Base-by-base conservation (phyloP, 2,113 vertebrate species). In the Tachysurus fulvidraco region DNA sequence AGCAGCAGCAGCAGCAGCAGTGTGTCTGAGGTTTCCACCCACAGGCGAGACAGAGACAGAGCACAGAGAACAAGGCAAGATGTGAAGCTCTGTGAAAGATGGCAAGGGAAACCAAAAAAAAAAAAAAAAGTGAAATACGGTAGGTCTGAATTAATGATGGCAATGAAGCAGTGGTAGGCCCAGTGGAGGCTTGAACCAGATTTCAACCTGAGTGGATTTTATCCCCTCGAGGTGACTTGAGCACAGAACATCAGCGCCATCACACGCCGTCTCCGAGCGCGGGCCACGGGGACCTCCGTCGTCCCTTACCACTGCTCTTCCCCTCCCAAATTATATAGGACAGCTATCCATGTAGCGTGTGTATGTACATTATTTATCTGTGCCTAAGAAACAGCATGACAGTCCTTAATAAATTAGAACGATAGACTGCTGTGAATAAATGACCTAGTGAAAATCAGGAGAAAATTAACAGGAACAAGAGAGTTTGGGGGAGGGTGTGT, bases 101-200 rank as follows among this genome's bases (percentile, higher is more conserved):
- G 76, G 64, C 21, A 60, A 79, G 74, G 55, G 76, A 50, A 88
- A 19, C 64, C 16, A 73, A 23, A 60, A 62, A 77, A 23, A 59
- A 23, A 59, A 46, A 65, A 60, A 81, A 60, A 89, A n/a, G 86
- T 80, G 28, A 71, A 46, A 17, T 73, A 85, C 82, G 71, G 92
- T 93, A 91, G 93, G 89, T 90, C 90, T 94, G 89, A 94, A 94
- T 94, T 94, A 94, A 94, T 94, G 93, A 93, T 94, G 89, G 84
- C 88, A 89, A 89, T 81, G 89, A 87, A 93, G 91, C 92, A 88
- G 88, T 73, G 88, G 87, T 81, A 86, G 92, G 80, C 92, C 93
- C 94, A 86, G 88, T 91, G 83, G 93, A 94, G 93, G 91, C 92
- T 81, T 95, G 93, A 95, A 93, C 93, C 93, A 95, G 94, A 95